Conservation (phyloP, 2,113 vertebrate species). For the Mobula hypostoma region DNA sequence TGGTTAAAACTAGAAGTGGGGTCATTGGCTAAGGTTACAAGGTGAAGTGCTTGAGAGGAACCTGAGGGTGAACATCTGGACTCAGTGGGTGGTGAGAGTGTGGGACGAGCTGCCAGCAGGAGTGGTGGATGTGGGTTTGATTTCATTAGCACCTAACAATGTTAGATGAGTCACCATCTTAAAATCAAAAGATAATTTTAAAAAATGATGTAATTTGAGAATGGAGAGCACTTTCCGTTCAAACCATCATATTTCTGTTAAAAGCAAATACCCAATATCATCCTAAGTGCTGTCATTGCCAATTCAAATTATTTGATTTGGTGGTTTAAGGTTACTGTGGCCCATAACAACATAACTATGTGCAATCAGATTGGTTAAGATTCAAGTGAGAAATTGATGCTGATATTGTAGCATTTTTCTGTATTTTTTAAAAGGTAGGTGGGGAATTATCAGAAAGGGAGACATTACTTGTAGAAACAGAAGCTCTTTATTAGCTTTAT, state of each 20-base stretch:
- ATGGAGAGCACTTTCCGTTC: background rate
- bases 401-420: background rate
- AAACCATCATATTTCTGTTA: background rate
- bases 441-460: background rate
- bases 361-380: background rate
- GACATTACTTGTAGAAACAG: too few relatives aligned
- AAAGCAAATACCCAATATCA: background rate
- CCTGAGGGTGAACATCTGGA: too few relatives aligned
- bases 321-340: background rate
- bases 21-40: too few relatives aligned
- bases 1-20: too few relatives aligned
- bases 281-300: background rate
- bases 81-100: too few relatives aligned
- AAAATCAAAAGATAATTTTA: background rate
- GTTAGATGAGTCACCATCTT: background rate
- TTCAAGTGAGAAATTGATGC: background rate
- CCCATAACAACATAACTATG: background rate
- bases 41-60: too few relatives aligned
- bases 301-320: background rate
- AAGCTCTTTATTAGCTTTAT: too few relatives aligned
- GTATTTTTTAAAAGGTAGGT: background rate
- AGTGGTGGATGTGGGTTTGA: too few relatives aligned
- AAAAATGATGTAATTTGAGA: constrained; percentile 4
- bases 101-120: too few relatives aligned
- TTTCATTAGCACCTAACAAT: background rate